Evolutionary conservation across 2,888 invertebrate species (phyloP).

Genomic region (Pristionchus japonicus): DNA sequence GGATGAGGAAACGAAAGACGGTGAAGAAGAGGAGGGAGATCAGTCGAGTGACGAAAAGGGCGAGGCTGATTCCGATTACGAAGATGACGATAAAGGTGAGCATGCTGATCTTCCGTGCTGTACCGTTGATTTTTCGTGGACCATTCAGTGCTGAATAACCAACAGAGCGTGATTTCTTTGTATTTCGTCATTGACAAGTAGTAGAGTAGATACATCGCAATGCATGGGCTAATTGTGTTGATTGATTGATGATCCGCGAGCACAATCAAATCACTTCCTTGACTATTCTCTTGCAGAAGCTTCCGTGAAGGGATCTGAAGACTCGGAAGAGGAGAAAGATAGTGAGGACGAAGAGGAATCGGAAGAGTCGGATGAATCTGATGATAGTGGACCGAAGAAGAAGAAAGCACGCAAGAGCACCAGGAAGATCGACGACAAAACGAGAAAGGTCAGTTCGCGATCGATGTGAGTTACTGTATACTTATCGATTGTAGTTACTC

Average conservation of each 20-base stretch:
- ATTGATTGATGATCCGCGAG: slow-evolving; percentile 54
- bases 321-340: slow-evolving; percentile 49
- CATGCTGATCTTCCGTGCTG: not conserved
- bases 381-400: slow-evolving; percentile 48
- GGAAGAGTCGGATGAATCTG: slow-evolving; percentile 48
- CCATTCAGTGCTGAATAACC: too few relatives aligned
- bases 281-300: not conserved
- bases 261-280: slow-evolving; percentile 45
- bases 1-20: slow-evolving; percentile 30
- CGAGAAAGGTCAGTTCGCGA: slow-evolving; percentile 51
- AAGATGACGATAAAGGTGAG: slow-evolving; percentile 40
- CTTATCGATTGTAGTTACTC: slow-evolving; percentile 52
- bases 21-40: slow-evolving; percentile 29
- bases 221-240: too few relatives aligned
- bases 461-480: not conserved
- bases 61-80: slow-evolving; percentile 46
- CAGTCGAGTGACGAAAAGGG: slow-evolving; percentile 5
- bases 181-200: not conserved
- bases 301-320: slow-evolving; percentile 6
- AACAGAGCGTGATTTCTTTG: too few relatives aligned
- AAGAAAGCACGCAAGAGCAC: slow-evolving; percentile 41
- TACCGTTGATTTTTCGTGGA: too few relatives aligned
- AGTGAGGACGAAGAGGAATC: slow-evolving; percentile 53
- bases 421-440: slow-evolving; percentile 56
- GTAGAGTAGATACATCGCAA: too few relatives aligned